Conservation (phyloP, 2,113 vertebrate genomes). For the Lota lota region DNA sequence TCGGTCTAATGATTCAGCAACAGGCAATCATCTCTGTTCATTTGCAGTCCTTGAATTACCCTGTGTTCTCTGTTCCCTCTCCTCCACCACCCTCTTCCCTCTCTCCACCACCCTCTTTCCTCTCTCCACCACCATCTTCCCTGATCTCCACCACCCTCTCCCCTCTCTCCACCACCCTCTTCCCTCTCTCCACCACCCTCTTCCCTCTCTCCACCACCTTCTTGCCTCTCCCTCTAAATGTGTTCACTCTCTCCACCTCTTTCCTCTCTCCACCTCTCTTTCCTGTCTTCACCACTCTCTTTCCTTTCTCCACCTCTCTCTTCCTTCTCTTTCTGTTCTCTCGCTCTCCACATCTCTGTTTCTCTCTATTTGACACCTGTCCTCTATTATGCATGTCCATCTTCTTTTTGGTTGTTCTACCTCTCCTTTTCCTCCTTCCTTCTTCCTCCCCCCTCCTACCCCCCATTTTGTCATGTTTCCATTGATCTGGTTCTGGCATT, state of each 20-base stretch:
- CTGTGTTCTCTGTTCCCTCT: not conserved
- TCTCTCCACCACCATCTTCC: too few relatives aligned
- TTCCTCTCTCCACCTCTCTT: not conserved
- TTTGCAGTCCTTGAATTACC: slow-evolving; percentile 20
- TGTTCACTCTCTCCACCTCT: not conserved
- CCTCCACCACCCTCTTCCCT: not conserved
- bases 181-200: too few relatives aligned
- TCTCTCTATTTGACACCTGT: not conserved
- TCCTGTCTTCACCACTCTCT: not conserved
- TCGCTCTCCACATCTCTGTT: not conserved
- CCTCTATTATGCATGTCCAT: too few relatives aligned
- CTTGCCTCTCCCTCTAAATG: too few relatives aligned
- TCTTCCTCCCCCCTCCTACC: not conserved
- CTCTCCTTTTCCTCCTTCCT: not conserved
- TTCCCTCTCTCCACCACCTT: too few relatives aligned
- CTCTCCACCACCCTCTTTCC: too few relatives aligned
- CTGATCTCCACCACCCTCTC: too few relatives aligned
- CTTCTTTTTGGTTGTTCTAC: too few relatives aligned
- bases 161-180: too few relatives aligned
- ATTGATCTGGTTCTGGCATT: not conserved
- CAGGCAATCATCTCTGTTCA: slow-evolving; percentile 23
- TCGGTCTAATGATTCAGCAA: slow-evolving; percentile 55
- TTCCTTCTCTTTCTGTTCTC: not conserved
- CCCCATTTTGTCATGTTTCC: not conserved
- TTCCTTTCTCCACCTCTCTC: too few relatives aligned